These are phyloP conservation scores for Orientallactaga sibirica DNA, from an alignment of 2,797 vertebrate genomes.

Conservation along the genomic window DNA sequence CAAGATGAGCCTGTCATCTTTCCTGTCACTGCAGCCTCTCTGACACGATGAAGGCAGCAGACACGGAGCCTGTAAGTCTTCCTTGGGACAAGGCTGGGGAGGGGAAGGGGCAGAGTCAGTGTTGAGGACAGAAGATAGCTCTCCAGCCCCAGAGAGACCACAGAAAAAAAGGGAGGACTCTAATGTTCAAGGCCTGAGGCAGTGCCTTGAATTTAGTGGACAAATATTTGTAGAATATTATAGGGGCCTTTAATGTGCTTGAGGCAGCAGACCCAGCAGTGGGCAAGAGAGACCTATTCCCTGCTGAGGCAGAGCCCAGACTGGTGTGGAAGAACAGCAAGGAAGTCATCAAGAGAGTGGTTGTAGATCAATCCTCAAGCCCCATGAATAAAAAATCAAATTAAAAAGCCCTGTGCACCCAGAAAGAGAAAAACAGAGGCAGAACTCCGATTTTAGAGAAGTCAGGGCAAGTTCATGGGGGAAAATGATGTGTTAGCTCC, in stretches of 20 bases:
- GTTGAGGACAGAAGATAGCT: neutral
- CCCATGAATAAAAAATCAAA: neutral
- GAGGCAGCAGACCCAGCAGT: no score
- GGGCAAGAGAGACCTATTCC: neutral
- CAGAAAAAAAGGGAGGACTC: neutral
- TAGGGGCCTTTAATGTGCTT: neutral
- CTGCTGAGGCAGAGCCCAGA: neutral
- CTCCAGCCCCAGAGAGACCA: neutral
- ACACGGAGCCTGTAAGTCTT: neutral
- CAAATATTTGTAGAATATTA: neutral
- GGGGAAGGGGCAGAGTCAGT: neutral
- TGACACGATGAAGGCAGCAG: neutral
- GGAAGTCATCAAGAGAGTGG: neutral
- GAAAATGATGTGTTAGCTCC: neutral
- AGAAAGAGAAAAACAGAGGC: neutral
- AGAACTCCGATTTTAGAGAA: slow-evolving; percentile 13
- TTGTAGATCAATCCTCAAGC: neutral
- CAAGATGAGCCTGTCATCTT: neutral
- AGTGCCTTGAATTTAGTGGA: slow-evolving; percentile 34
- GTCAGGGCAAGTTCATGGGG: neutral
- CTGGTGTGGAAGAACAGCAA: neutral
- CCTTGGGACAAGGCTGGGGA: neutral
- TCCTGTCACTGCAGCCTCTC: neutral
- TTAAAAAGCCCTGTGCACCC: no score
- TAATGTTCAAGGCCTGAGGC: neutral